Evolutionary conservation across 2,888 invertebrate species (phyloP), one percentile per base, ranked within the genome.

Genomic region (Synanthedon vespiformis): DNA sequence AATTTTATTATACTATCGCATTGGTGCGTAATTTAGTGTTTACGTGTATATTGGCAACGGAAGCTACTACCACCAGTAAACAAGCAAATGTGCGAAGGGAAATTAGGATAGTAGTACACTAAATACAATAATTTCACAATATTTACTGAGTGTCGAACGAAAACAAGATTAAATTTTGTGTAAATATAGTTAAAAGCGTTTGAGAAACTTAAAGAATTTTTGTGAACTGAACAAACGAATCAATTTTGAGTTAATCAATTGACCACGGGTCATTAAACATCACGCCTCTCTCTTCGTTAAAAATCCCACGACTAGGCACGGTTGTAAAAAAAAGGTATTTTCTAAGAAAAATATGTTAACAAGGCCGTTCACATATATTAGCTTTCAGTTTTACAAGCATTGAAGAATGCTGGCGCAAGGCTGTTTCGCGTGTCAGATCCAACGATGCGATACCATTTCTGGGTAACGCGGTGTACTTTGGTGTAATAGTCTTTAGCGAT

Each of bases 301-400:
- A 12, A 13, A 44, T 12, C 34, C 34, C 34, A 34, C 34, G 34
- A 4, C 14, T 12, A 44, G 44, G 14, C 4, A 12, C 14, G 44
- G n/a, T 44, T 44, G 13, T 44, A 44, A 44, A 44, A 44, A 34
- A 34, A 34, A 10, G 10, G 1, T 34, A 34, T 44, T 13, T 44
- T 44, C 14, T 14, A 12, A 44, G 44, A 44, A 44, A 51, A 41
- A 27, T 41, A 51, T 48, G 44, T 51, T 51, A 51, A 51, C 51
- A 47, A 18, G 47, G 48, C 40, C 5, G 48, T 14, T 44, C 44
- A 44, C 44, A 44, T 44, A 44, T 44, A 13, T 44, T n/a, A 44
- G 34, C 34, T 34, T 44, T 44, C 12, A n/a, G 13, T 44, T 44
- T 44, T 44, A 44, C 44, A 44, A 44, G 13, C 14, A 13, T 13